These are phyloP conservation scores for Dorcus hopei DNA, from an alignment of 2,888 invertebrate genomes.

Conservation along the genomic window DNA sequence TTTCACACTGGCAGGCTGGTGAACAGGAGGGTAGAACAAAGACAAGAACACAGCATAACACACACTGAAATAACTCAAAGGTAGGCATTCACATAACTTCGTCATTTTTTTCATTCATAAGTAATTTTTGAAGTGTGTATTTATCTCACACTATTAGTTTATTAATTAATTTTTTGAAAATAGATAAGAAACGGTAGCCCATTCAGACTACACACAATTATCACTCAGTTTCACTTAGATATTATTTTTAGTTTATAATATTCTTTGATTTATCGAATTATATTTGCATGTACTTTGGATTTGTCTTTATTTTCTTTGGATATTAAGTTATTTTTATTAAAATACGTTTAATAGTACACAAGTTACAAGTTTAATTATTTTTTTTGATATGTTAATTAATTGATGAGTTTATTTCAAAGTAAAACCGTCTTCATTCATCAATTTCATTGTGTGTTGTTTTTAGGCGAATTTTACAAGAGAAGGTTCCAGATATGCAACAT, in stretches of 20 bases:
- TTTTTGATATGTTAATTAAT: neutral
- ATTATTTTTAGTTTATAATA: neutral
- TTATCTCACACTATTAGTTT: neutral
- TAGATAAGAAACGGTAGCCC: neutral
- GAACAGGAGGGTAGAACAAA: slow-evolving; percentile 65
- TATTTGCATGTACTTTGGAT: no score
- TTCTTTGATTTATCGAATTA: neutral
- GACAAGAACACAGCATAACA: slow-evolving; percentile 65
- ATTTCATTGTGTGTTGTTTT: slow-evolving; percentile 41
- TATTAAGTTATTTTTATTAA: neutral
- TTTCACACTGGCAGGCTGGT: slow-evolving; percentile 55
- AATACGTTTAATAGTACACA: neutral
- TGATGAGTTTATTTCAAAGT: neutral
- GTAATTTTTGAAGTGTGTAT: no score
- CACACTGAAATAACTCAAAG: slow-evolving; percentile 67
- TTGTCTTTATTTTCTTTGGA: neutral
- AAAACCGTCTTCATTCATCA: slow-evolving; percentile 15
- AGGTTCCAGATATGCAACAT: slow-evolving; percentile 63
- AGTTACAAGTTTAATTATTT: neutral
- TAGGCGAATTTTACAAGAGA: slow-evolving; percentile 63
- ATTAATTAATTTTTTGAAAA: no score
- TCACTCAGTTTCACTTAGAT: neutral
- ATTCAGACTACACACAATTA: neutral
- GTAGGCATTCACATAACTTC: slow-evolving; percentile 40
- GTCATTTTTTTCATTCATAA: no score